Evolutionary conservation across 2,113 vertebrate genomes (phyloP).

Genomic region (Paradisaea rubra): DNA sequence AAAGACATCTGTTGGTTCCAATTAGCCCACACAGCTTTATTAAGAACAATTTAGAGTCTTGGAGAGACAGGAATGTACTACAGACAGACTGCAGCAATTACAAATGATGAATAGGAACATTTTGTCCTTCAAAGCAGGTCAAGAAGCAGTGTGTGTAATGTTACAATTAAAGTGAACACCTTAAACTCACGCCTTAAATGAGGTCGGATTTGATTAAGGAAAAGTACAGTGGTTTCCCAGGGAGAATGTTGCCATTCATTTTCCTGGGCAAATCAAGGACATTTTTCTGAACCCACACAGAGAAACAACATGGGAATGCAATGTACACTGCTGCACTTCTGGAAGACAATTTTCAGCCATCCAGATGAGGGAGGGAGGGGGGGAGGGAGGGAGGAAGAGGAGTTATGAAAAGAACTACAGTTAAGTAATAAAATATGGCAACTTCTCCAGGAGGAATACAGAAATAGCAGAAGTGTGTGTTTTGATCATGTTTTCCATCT

Average conservation of each 20-base stretch:
- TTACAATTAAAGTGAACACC: background rate
- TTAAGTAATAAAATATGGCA: background rate
- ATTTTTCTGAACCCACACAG: background rate
- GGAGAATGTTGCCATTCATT: background rate
- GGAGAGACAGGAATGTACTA: background rate
- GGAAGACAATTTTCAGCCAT: background rate
- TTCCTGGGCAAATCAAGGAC: background rate
- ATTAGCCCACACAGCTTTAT: background rate
- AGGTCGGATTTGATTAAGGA: background rate
- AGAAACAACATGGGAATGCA: background rate
- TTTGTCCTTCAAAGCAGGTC: background rate
- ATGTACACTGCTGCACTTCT: background rate
- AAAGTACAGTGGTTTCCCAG: background rate
- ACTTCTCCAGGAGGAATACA: background rate
- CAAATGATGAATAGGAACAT: background rate
- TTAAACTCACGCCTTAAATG: background rate
- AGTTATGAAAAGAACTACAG: background rate
- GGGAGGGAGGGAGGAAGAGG: background rate
- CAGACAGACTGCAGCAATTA: background rate
- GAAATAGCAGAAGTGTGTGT: background rate
- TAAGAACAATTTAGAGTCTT: background rate
- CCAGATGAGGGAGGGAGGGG: background rate
- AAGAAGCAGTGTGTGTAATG: background rate
- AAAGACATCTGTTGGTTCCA: background rate
- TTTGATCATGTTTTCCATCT: background rate